Evolutionary conservation across 2,113 vertebrate genomes (phyloP), one percentile per base, ranked within the genome.

Genomic region (Abramis brama): DNA sequence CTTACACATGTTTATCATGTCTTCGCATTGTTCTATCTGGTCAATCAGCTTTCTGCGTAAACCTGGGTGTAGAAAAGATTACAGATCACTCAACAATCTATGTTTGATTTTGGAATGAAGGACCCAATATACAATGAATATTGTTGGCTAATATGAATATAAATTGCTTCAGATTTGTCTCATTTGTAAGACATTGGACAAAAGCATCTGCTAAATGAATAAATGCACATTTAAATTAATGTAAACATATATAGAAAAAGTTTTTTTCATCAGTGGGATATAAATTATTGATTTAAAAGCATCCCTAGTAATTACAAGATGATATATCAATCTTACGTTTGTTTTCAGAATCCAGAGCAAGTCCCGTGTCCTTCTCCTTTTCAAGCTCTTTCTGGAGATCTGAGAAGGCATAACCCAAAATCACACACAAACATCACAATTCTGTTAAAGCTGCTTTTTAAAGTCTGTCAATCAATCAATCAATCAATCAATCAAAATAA

Each of bases 321-420:
- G 19, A 55, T 78, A 55, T 11, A 30, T 52, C 2, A 1, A 39
- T 80, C 78, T 80, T 80, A 80, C 78, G 0, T 5, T 45, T 17
- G 30, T 80, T 80, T 4, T 45, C 15, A 45, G 1, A 2, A 15
- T 27, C 21, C 23, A 80, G 39, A 80, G 64, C 27, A 8, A 64
- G 15, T 19, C n/a, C 30, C 39, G 13, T 59, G 0, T 80, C 78
- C 57, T 62, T n/a, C 19, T 80, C 59, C 78, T 64, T 80, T 47
- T 5, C 36, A 60, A 80, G 78, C 6, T 80, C 13, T 80, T 25
- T 62, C 78, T 80, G 59, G 59, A 80, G 13, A 64, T 64, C 78
- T 80, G 59, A 64, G 33, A 62, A 39, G 30, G 55, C 21, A 79
- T 21, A 39, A 79, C 11, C 77, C 33, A 15, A 60, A 39, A 39